These are phyloP conservation scores for Callocephalon fimbriatum DNA, from an alignment of 2,113 vertebrate species.

Conservation along the genomic window DNA sequence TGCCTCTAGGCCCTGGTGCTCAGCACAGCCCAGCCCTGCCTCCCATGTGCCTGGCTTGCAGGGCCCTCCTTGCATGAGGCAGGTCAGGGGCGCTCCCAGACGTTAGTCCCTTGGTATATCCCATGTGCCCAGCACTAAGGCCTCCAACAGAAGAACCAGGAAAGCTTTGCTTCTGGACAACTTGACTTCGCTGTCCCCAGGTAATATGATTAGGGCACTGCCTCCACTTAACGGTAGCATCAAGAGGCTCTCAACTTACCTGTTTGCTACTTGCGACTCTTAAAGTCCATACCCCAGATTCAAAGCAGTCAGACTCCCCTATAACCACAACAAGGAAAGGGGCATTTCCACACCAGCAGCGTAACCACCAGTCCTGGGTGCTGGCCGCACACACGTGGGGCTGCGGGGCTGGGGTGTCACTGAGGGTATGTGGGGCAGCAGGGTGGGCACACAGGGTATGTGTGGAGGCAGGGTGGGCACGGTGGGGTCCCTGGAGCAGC, in stretches of 20 bases:
- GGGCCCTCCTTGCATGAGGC: fast-evolving
- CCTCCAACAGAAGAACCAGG: not conserved
- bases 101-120: not conserved
- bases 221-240: fast-evolving
- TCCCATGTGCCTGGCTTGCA: fast-evolving
- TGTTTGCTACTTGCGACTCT: fast-evolving
- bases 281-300: fast-evolving
- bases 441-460: fast-evolving
- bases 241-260: not conserved
- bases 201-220: fast-evolving
- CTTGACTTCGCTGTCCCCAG: fast-evolving
- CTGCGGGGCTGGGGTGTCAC: not conserved
- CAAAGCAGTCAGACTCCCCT: fast-evolving
- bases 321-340: fast-evolving
- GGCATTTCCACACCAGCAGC: not conserved
- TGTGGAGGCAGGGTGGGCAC: not conserved
- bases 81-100: fast-evolving
- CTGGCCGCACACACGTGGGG: fast-evolving
- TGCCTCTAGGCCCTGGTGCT: not conserved
- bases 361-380: fast-evolving
- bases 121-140: not conserved
- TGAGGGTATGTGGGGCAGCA: fast-evolving
- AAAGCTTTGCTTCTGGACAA: not conserved
- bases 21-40: not conserved
- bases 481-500: no score